These are phyloP conservation scores for Sphyrna mokarran DNA, from an alignment of 2,113 vertebrate genomes.

Conservation along the genomic window DNA sequence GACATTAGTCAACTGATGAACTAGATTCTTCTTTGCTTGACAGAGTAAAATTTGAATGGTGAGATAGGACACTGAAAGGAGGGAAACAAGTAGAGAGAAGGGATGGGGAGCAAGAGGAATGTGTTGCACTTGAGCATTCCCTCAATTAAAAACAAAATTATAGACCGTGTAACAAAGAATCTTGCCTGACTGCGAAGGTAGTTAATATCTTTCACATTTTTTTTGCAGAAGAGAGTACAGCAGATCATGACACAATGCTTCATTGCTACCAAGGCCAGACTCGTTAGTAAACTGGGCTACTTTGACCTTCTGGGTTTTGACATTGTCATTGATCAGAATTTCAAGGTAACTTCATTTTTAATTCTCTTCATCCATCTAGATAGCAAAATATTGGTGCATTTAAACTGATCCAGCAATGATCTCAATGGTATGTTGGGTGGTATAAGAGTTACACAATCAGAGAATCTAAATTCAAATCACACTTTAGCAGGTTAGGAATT, in stretches of 20 bases:
- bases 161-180: not conserved
- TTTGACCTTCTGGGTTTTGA: slow-evolving; percentile 85
- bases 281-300: slow-evolving; percentile 68
- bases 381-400: not conserved
- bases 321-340: slow-evolving; percentile 80
- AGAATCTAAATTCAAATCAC: not conserved
- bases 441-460: not conserved
- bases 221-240: slow-evolving; percentile 70
- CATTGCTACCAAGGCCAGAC: slow-evolving; percentile 71
- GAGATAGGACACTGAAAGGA: not conserved
- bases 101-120: not conserved
- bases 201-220: slow-evolving; percentile 1
- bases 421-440: not conserved
- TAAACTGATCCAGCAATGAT: not conserved
- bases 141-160: not conserved
- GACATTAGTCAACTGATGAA: not conserved
- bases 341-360: slow-evolving; percentile 61
- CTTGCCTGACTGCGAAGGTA: not conserved
- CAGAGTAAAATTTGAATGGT: not conserved
- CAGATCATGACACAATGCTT: slow-evolving; percentile 80
- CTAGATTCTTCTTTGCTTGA: not conserved
- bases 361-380: not conserved
- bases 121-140: not conserved
- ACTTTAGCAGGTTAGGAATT: not conserved
- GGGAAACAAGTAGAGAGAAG: not conserved